phyloP scores from a whole-genome alignment of 2,797 vertebrate genomes.

The Characodon lateralis region DNA sequence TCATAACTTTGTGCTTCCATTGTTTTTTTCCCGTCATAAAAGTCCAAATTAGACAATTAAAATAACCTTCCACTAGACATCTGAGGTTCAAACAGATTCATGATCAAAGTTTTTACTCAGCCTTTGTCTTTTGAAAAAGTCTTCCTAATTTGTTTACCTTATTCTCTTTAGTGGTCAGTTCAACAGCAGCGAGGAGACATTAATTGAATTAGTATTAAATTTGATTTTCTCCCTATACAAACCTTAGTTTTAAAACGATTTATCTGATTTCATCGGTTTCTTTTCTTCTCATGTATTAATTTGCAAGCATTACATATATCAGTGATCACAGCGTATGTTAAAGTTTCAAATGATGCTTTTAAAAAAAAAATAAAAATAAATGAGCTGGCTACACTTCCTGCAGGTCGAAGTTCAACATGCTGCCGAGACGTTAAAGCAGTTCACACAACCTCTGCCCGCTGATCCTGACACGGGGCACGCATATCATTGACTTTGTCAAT shows the following conservation, averaged over 20 bases:
- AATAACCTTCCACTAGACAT: neutral
- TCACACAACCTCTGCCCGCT: slow-evolving; percentile 67
- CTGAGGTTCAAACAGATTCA: neutral
- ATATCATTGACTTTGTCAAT: slow-evolving; percentile 63
- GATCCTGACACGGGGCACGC: slow-evolving; percentile 46
- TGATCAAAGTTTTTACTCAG: neutral
- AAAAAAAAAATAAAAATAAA: neutral
- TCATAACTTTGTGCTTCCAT: neutral
- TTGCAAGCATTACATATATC: neutral
- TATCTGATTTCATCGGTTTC: neutral
- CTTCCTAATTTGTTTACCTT: neutral
- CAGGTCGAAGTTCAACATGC: slow-evolving; percentile 40
- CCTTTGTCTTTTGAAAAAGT: neutral
- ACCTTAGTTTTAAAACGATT: neutral
- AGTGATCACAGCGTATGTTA: neutral
- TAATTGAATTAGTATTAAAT: neutral
- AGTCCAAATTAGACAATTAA: neutral
- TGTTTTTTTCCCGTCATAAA: neutral
- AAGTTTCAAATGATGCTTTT: neutral
- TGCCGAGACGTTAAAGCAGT: slow-evolving; percentile 35
- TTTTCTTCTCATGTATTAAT: neutral
- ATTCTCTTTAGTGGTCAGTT: neutral
- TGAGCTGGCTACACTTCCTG: slow-evolving; percentile 7
- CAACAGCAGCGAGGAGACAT: neutral
- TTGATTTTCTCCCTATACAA: neutral